Percentiles rank a stretch among this genome's conserved stretches.
phyloP scores from a whole-genome alignment of 2,888 invertebrate species.

The Eupithecia insigniata region DNA sequence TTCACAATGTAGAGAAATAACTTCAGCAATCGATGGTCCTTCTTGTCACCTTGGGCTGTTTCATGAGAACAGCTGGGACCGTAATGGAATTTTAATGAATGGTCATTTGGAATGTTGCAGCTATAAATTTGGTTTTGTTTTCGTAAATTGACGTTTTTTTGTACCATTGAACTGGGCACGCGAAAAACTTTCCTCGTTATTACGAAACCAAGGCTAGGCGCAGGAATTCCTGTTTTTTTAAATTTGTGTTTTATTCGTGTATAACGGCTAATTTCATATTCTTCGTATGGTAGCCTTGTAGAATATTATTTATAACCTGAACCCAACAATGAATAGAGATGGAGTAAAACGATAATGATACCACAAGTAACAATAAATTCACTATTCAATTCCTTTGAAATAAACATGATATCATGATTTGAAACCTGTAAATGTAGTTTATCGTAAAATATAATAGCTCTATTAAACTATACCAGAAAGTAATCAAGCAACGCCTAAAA shows the following conservation, averaged over 20 bases:
- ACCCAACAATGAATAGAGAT: background rate
- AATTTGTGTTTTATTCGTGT: background rate
- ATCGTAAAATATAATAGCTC: slow-evolving; percentile 5
- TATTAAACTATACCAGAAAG: slow-evolving; percentile 10
- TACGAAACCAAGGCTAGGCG: background rate
- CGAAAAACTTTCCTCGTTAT: slow-evolving; percentile 16
- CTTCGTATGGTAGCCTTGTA: background rate
- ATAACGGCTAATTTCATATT: background rate
- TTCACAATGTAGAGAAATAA: slow-evolving; percentile 37
- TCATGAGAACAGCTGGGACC: slow-evolving; percentile 34
- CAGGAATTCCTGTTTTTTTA: background rate
- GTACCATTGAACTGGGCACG: slow-evolving; percentile 12
- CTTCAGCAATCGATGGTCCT: slow-evolving; percentile 45
- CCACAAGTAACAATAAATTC: background rate
- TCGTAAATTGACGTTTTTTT: slow-evolving; percentile 18
- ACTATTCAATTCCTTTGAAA: background rate
- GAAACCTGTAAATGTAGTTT: background rate
- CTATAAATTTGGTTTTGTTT: slow-evolving; percentile 30
- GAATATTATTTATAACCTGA: background rate
- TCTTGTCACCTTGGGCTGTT: slow-evolving; percentile 43
- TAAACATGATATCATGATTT: background rate
- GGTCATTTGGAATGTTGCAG: slow-evolving; percentile 40
- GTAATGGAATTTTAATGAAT: slow-evolving; percentile 45
- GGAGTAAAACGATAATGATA: background rate
- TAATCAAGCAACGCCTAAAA: slow-evolving; percentile 31